phyloP scores from a whole-genome alignment of 2,797 vertebrate species.

The Acridotheres tristis region DNA sequence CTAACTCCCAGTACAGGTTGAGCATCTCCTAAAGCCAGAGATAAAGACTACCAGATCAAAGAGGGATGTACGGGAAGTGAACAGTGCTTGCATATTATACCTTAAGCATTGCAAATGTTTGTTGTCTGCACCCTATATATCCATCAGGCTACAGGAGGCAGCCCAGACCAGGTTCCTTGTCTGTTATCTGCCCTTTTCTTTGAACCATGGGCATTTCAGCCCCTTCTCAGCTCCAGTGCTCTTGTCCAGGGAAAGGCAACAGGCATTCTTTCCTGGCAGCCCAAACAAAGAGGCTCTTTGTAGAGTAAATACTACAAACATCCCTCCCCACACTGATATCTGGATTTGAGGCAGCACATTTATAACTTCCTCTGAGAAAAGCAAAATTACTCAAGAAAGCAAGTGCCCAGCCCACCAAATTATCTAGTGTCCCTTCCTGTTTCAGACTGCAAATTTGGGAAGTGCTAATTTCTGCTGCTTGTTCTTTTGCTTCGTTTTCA shows the following conservation, averaged over 20 bases:
- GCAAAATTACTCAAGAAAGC: not conserved
- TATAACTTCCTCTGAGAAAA: not conserved
- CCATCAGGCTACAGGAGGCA: not conserved
- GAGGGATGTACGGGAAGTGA: not conserved
- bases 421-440: not conserved
- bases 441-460: not conserved
- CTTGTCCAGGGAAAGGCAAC: not conserved
- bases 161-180: not conserved
- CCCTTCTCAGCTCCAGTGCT: not conserved
- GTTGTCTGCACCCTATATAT: not conserved
- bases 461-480: not conserved
- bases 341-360: not conserved
- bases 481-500: not conserved
- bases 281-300: not conserved
- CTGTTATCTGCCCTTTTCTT: not conserved
- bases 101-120: fast-evolving
- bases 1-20: fast-evolving
- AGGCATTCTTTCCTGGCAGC: not conserved
- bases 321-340: not conserved
- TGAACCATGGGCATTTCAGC: not conserved
- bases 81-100: not conserved
- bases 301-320: not conserved
- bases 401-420: fast-evolving
- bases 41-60: not conserved
- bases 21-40: not conserved